Evolutionary conservation across 2,888 invertebrate genomes (phyloP), one percentile per base, ranked within the genome.

Genomic region (Rhaphigaster nebulosa): DNA sequence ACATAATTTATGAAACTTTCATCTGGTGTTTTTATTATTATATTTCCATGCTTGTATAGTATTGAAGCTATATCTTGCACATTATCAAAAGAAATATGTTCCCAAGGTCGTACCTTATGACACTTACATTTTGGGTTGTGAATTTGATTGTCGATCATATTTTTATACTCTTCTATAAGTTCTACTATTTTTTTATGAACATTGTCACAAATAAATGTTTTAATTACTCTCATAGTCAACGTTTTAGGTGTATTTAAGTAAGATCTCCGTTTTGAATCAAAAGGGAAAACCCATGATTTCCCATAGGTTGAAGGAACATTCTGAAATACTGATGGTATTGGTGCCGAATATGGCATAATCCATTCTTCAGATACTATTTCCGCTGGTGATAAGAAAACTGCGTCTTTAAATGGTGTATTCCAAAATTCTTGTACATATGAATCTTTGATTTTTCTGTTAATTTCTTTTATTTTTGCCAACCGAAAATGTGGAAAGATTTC

Each of bases 371-470:
- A 52, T 26, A 10, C 38, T 26, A n/a, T 60, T 84, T 56, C 45
- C 34, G 45, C 52, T 1, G 90, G 90, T n/a, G 45, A 34, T 29
- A 90, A 10, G 10, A 90, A 38, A 38, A 90, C 60, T 41, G 84
- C 13, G 29, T 90, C 87, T 84, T 84, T 90, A 87, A 90, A 90
- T 90, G 90, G 90, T 87, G 45, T 56, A 56, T 87, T 90, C 84
- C 84, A 90, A 54, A 65, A 80, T 45, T 90, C 56, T 84, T 90
- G 90, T 38, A 90, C 52, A 41, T 34, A 50, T 8, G 54, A 38
- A 29, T 54, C 87, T 34, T 54, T 84, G 18, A 18, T 38, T 41
- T 41, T 52, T 56, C 52, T 87, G 15, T 29, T 45, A 18, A 84
- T 29, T 50, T 52, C 70, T 90, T 60, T 84, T 38, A 84, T 41